Conservation (phyloP, 1,140 invertebrate genomes). For the Mycetomoellerius zeteki region DNA sequence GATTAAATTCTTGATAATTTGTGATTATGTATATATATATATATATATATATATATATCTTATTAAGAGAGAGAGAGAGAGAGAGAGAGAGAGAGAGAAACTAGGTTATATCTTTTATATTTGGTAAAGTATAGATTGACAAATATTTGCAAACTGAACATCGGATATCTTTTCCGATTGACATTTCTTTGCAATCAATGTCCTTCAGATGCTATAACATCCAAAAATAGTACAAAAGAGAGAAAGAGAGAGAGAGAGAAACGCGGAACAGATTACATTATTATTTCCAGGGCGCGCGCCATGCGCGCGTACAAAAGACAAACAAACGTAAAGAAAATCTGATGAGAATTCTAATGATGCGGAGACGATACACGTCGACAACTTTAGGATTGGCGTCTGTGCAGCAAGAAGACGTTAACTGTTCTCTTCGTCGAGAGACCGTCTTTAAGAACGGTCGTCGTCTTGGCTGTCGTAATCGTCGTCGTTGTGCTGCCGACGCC, state of each 20-base stretch:
- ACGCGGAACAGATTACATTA: slow-evolving; percentile 61
- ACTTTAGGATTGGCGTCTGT: slow-evolving; percentile 70
- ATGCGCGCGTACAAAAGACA: neutral
- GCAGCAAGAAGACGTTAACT: slow-evolving; percentile 47
- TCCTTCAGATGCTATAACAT: neutral
- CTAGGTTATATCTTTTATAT: too few relatives aligned
- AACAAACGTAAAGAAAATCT: slow-evolving; percentile 38
- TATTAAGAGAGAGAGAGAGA: too few relatives aligned
- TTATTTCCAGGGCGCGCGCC: slow-evolving; percentile 61
- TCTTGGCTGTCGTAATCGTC: slow-evolving; percentile 36
- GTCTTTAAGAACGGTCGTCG: slow-evolving; percentile 3
- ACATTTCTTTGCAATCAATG: neutral
- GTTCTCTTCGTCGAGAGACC: slow-evolving; percentile 48
- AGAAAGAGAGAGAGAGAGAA: neutral
- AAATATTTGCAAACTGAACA: too few relatives aligned
- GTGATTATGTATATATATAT: too few relatives aligned
- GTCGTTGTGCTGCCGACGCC: slow-evolving; percentile 24
- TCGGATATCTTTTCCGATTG: neutral
- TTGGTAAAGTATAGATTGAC: too few relatives aligned
- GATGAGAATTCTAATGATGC: slow-evolving; percentile 51
- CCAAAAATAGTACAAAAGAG: slow-evolving; percentile 7
- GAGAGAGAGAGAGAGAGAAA: too few relatives aligned
- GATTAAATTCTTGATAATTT: too few relatives aligned
- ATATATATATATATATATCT: too few relatives aligned
- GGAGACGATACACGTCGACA: slow-evolving; percentile 67